Evolutionary conservation across 1,140 invertebrate genomes (phyloP), one percentile per base, ranked within the genome.

Genomic region (Aethina tumida): DNA sequence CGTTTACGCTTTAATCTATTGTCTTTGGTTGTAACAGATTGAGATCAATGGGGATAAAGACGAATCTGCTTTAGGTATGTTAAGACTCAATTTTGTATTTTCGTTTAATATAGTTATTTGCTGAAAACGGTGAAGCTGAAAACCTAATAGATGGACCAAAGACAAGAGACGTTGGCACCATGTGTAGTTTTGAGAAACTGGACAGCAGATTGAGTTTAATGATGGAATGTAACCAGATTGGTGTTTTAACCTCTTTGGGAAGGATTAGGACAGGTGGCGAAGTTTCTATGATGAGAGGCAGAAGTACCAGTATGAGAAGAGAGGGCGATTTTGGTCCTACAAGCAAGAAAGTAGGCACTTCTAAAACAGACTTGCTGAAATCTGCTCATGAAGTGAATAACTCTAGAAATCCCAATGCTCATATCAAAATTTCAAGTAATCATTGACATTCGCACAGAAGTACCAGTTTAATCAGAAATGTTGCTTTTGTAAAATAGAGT

Each of bases 151-250:
- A 38, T 13, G n/a, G n/a, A 50, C 74, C 73, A 0, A 60, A 75
- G 20, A 72, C 66, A 4, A 77, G 75, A 52, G 75, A 79, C 47
- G 71, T 73, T 30, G 67, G 67, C 27, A 77, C 75, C 0, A 75
- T 74, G 59, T 69, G 77, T 45, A 77, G 75, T 37, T 58, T 74
- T 26, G 79, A 81, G 58, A n/a, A n/a, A n/a, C n/a, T n/a, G n/a
- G n/a, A n/a, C n/a, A n/a, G n/a, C n/a, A 62, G 79, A 29, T 56
- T 82, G 17, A 78, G 77, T 49, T 66, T 82, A 37, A 77, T 81
- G 64, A 79, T 79, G 22, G 70, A 79, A 44, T 79, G 75, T 56
- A 81, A 81, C 56, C 77, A 77, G 32, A 69, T 80, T 39, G 79
- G 79, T 14, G 81, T 78, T 15, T 56, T 82, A 18, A 72, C 77